phyloP scores from a whole-genome alignment of 2,888 invertebrate species.

The Apomyelois bistriatella region DNA sequence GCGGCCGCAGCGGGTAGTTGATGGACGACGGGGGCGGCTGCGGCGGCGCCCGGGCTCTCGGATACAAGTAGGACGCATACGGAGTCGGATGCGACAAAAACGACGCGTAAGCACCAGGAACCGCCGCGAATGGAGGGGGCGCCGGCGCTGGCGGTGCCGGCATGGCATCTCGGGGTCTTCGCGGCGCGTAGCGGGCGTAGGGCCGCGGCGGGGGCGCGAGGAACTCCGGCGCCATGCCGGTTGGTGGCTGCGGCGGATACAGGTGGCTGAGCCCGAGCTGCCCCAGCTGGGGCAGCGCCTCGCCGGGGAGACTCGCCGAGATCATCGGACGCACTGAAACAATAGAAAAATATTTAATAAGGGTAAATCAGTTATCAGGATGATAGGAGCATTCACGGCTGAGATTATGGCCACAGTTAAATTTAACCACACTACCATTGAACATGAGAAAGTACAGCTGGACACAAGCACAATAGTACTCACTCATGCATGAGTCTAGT shows the following conservation, averaged over 20 bases:
- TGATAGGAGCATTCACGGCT: too few species aligned
- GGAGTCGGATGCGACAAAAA: conserved; percentile 68
- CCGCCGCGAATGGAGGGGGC: conserved; percentile 51
- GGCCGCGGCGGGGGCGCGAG: conserved; percentile 84
- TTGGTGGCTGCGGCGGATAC: conserved; percentile 73
- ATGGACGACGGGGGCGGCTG: conserved; percentile 41
- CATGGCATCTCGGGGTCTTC: conserved; percentile 56
- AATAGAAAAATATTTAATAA: conserved; percentile 23
- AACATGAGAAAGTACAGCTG: too few species aligned
- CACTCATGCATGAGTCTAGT: too few species aligned
- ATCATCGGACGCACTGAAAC: conserved; percentile 82
- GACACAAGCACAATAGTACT: too few species aligned
- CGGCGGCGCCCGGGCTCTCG: conserved; percentile 53
- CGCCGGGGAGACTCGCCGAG: conserved; percentile 83
- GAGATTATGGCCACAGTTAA: too few species aligned
- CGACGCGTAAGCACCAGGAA: conserved; percentile 57
- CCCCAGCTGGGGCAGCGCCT: conserved; percentile 80
- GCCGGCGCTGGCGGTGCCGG: conserved; percentile 51
- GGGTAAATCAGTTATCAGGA: too few species aligned
- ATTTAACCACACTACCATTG: too few species aligned
- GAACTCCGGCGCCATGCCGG: conserved; percentile 81
- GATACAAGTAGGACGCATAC: conserved; percentile 67
- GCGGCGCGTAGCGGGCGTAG: conserved; percentile 73
- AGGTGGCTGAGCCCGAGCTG: conserved; percentile 79
- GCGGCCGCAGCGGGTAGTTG: conserved; percentile 58